A percentile compares a stretch with the other conserved stretches of the same genome.
These are phyloP conservation scores for Lepidonotus clava DNA, from an alignment of 2,888 invertebrate genomes.

Conservation along the genomic window DNA sequence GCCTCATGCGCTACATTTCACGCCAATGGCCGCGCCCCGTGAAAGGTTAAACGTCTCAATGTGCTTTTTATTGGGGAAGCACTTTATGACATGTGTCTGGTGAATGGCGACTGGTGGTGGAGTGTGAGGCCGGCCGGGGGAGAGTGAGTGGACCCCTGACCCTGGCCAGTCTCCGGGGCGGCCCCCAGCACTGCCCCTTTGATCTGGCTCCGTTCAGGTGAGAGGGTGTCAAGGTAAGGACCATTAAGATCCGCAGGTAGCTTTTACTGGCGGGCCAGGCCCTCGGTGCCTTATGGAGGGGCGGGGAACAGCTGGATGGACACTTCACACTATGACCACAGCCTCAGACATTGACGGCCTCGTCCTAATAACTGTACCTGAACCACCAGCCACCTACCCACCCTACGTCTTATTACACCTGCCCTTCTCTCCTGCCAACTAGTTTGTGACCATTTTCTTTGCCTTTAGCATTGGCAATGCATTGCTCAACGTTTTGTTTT, in stretches of 20 bases:
- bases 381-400: too few species aligned
- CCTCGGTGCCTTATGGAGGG: slow-evolving; percentile 10
- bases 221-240: slow-evolving; percentile 28
- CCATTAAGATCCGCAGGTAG: slow-evolving; percentile 32
- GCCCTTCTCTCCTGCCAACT: too few species aligned
- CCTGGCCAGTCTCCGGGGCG: background rate
- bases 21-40: background rate
- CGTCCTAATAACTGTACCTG: too few species aligned
- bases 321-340: too few species aligned
- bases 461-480: too few species aligned
- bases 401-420: too few species aligned
- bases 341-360: too few species aligned
- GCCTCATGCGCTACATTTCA: slow-evolving; percentile 38
- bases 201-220: slow-evolving; percentile 3
- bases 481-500: too few species aligned
- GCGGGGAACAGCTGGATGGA: too few species aligned
- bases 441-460: too few species aligned
- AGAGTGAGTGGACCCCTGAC: background rate
- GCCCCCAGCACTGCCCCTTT: background rate
- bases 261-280: background rate
- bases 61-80: slow-evolving; percentile 33
- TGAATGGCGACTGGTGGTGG: background rate
- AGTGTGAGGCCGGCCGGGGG: background rate
- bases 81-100: slow-evolving; percentile 36
- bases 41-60: slow-evolving; percentile 45